Percentiles rank a stretch among this genome's conserved stretches.
Evolutionary conservation across 30 jellyfish, hydroid and myxozoan genomes (phyloP).

Genomic region (Mastigias papua): DNA sequence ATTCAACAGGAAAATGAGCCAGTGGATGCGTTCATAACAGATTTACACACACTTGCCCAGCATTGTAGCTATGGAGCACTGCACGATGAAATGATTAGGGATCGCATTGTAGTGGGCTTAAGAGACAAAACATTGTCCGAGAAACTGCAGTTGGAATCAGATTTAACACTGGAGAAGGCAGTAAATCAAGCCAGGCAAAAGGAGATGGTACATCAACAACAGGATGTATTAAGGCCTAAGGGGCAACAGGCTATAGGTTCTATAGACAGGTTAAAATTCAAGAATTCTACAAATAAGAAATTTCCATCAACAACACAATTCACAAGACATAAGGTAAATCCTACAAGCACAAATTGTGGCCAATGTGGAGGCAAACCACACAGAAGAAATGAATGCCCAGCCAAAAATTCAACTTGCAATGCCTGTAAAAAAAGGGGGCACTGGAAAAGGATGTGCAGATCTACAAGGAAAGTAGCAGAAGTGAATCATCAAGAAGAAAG

Average conservation of each 20-base stretch:
- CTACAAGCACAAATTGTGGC: slow-evolving; percentile 1
- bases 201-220: slow-evolving; percentile 37
- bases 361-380: slow-evolving; percentile 15
- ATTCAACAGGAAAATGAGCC: slow-evolving; percentile 14
- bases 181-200: slow-evolving; percentile 28
- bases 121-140: slow-evolving; percentile 33
- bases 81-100: slow-evolving; percentile 49
- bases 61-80: slow-evolving; percentile 25
- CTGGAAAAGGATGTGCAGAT: slow-evolving; percentile 35
- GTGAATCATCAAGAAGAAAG: too few species aligned
- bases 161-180: slow-evolving; percentile 36
- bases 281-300: background rate
- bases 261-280: background rate
- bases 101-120: slow-evolving; percentile 44
- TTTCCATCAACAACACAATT: background rate
- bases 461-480: background rate
- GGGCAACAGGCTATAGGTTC: background rate
- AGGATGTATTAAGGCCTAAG: background rate
- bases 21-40: slow-evolving; percentile 38
- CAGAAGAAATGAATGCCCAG: slow-evolving; percentile 43
- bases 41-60: slow-evolving; percentile 23
- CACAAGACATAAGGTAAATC: background rate
- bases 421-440: slow-evolving; percentile 44
- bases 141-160: slow-evolving; percentile 39
- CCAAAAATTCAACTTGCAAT: slow-evolving; percentile 14